Evolutionary conservation across 2,113 vertebrate genomes (phyloP), one percentile per base, ranked within the genome.

Genomic region (Cyrtonyx montezumae): DNA sequence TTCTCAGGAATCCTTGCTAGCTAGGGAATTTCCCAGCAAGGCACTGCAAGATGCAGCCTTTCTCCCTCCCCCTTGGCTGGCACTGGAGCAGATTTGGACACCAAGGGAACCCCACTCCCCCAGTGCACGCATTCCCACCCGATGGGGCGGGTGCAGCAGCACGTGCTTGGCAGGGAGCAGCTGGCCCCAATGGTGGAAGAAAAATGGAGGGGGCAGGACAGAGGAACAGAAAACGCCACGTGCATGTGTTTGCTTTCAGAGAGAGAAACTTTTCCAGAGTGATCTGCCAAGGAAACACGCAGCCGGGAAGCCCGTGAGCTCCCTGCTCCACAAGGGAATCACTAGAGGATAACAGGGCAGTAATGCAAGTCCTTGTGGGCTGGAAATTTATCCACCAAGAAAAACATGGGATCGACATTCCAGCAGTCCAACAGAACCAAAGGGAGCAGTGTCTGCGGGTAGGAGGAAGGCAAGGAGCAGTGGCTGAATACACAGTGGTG

Each of bases 121-220:
- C 1, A 1, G 61, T 23, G 3, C 61, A 40, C 5, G 37, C 36
- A 28, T 28, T 55, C 71, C 53, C 53, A 43, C 37, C 69, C 6
- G 36, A 80, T 66, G 79, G 65, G 67, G 86, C 83, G 87, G 90
- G 59, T 90, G 30, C 90, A 73, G 93, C 94, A 95, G 83, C 92
- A 18, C 34, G 28, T 79, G 79, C 88, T 95, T 94, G 92, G 94
- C 93, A 91, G 56, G 61, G 93, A 87, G 78, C 93, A 95, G 94
- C 91, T 95, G 96, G 95, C 7, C 65, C 46, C 3, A 86, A 30
- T 48, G 40, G 18, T 62, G 67, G 51, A 53, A 91, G 20, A 42
- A 73, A 86, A 22, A 5, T 5, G 30, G 68, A 81, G 42, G 70
- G 73, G 65, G 84, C 78, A 84, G 88, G 66, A 87, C 11, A 37